A percentile compares a stretch with the other conserved stretches of the same genome.
Evolutionary conservation across 2,797 vertebrate genomes (phyloP).

Genomic region (Semaprochilodus insignis): DNA sequence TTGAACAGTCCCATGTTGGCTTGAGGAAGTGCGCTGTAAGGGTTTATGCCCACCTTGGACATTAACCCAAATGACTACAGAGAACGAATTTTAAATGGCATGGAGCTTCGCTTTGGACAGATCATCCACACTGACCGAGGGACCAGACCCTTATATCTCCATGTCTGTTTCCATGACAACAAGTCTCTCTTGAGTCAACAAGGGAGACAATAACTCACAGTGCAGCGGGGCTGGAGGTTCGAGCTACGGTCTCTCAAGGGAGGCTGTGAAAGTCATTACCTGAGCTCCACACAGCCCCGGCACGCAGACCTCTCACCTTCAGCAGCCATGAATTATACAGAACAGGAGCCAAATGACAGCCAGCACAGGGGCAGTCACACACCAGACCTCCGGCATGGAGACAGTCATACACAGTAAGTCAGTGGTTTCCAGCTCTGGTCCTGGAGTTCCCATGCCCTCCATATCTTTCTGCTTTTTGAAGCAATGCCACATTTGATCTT

Average conservation of each 20-base stretch:
- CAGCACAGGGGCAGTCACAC: neutral
- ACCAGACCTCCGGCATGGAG: conserved; percentile 10
- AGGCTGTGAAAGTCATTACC: conserved; percentile 58
- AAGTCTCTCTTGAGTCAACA: conserved; percentile 67
- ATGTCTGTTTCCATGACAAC: conserved; percentile 72
- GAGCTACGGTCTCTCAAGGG: conserved; percentile 24
- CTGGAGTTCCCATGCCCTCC: neutral
- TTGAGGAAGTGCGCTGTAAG: conserved; percentile 12
- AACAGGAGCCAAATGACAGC: conserved; percentile 27
- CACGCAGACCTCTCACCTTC: conserved; percentile 22
- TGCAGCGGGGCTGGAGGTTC: conserved; percentile 8
- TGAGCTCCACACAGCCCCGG: conserved; percentile 12
- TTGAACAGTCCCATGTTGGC: neutral
- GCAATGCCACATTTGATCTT: too few relatives aligned
- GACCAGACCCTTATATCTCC: conserved; percentile 44
- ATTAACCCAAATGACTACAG: conserved; percentile 27
- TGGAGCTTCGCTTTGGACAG: conserved; percentile 6
- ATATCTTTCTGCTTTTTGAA: neutral
- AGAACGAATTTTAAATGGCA: conserved; percentile 22
- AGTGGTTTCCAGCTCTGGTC: neutral
- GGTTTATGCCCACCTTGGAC: conserved; percentile 36
- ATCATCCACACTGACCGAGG: conserved; percentile 2
- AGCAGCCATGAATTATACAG: conserved; percentile 19
- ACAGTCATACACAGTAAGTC: neutral
- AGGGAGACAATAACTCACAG: conserved; percentile 49